Base-by-base conservation (phyloP, 1,140 invertebrate species). In the Megathymus violae region DNA sequence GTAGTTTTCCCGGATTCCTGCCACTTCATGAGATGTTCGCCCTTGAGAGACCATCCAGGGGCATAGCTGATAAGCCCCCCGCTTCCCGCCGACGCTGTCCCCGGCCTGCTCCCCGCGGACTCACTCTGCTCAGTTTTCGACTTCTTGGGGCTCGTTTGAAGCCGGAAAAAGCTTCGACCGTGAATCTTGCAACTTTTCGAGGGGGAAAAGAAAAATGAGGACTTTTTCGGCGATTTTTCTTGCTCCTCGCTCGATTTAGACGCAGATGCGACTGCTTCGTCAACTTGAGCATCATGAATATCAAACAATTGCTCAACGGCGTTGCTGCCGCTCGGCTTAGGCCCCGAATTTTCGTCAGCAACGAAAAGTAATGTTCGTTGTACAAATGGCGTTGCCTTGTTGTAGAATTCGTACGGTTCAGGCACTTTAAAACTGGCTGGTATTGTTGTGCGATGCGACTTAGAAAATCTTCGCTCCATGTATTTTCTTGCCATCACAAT, bases 21-120 rank as follows among this genome's bases (percentile, higher is more conserved):
- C 91, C 91, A 92, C 76, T 91, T 92, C 78, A 90, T 85, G 31
- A 92, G 82, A 73, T 92, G 91, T 76, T 91, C 87, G 16, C 91
- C 91, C 70, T 92, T 92, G 46, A 92, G 80, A 47, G 91, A 92
- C 91, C 91, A 92, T 31, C 91, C 91, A 25, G 91, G 91, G 38
- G 91, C 91, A 77, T 92, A 92, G 71, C 91, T 92, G 74, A 91
- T 92, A 52, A 91, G 87, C 15, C 85, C 78, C 47, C 67, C 81
- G 7, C 43, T 62, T 60, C 72, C 82, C n/a, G n/a, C n/a, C n/a
- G n/a, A n/a, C 61, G 74, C 67, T 10, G 63, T 74, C 60, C 72
- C 68, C 63, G 74, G 52, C 56, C 63, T 58, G 19, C 75, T 67
- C 65, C 75, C 68, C 60, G 64, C 67, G 61, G 68, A 67, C 41